phyloP scores from a whole-genome alignment of 2,888 invertebrate species.

The Cryptophagus acutangulus region DNA sequence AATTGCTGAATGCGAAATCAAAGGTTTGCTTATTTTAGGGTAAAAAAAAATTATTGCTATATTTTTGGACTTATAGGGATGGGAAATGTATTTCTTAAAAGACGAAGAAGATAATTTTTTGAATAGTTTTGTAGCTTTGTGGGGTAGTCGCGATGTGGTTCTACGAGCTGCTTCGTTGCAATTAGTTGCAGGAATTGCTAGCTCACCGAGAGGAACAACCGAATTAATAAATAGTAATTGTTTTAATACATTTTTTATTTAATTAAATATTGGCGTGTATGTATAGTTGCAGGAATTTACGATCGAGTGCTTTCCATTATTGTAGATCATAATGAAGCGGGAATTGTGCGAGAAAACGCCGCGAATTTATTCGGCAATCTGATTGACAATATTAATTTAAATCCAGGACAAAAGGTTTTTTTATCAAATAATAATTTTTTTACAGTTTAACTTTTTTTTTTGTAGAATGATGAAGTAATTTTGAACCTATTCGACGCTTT shows the following conservation, averaged over 20 bases:
- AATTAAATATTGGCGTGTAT: background rate
- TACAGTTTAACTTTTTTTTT: slow-evolving; percentile 16
- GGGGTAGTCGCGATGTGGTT: slow-evolving; percentile 52
- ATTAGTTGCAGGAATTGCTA: slow-evolving; percentile 49
- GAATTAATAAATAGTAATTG: slow-evolving; percentile 39
- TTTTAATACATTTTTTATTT: slow-evolving; percentile 19
- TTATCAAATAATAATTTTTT: too few species aligned
- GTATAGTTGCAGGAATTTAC: slow-evolving; percentile 39
- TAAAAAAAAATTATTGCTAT: too few species aligned
- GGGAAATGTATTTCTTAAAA: slow-evolving; percentile 43
- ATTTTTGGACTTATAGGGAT: slow-evolving; percentile 32
- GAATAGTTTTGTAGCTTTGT: slow-evolving; percentile 48
- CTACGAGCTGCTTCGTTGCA: slow-evolving; percentile 53
- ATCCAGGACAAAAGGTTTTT: too few species aligned
- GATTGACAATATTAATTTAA: too few species aligned
- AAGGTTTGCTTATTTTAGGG: slow-evolving; percentile 37
- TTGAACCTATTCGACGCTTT: slow-evolving; percentile 33
- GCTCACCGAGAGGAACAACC: slow-evolving; percentile 36
- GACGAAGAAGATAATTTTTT: slow-evolving; percentile 31
- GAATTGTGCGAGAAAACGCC: slow-evolving; percentile 54
- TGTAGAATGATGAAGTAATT: slow-evolving; percentile 23
- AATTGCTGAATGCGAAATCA: slow-evolving; percentile 48
- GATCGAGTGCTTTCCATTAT: slow-evolving; percentile 40
- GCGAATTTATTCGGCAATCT: slow-evolving; percentile 52
- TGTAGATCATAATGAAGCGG: slow-evolving; percentile 51